These are phyloP conservation scores for Sturmia bella DNA, from an alignment of 2,888 invertebrate genomes.

Conservation along the genomic window DNA sequence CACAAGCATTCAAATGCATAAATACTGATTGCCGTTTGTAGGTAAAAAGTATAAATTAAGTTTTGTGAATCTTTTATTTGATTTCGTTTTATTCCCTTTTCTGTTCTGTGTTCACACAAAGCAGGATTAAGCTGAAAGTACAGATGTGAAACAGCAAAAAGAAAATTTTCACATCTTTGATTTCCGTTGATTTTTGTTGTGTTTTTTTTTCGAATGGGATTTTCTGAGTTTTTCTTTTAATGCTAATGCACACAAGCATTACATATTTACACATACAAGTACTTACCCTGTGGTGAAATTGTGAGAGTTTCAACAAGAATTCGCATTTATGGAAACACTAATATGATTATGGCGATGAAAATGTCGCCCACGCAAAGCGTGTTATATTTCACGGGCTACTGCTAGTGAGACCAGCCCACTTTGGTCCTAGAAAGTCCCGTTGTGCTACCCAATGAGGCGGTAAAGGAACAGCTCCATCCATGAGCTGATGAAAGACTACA, in stretches of 20 bases:
- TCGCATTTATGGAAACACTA: too few relatives aligned
- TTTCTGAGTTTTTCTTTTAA: constrained; percentile 38
- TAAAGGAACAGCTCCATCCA: too few relatives aligned
- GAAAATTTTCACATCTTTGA: constrained; percentile 56
- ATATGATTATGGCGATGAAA: too few relatives aligned
- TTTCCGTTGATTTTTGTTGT: constrained; percentile 65
- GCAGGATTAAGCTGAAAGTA: constrained; percentile 34
- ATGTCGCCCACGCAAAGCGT: too few relatives aligned
- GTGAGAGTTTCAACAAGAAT: too few relatives aligned
- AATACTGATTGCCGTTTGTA: constrained; percentile 9
- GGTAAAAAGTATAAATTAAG: constrained; percentile 34
- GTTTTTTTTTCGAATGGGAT: constrained; percentile 60
- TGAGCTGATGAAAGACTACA: too few relatives aligned
- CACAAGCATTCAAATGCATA: neutral
- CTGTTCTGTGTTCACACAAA: constrained; percentile 19
- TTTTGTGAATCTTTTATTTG: constrained; percentile 13
- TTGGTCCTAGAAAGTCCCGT: too few relatives aligned
- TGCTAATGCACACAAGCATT: constrained; percentile 18
- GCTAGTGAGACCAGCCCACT: too few relatives aligned
- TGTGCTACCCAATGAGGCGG: too few relatives aligned
- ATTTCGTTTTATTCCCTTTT: neutral
- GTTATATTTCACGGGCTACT: too few relatives aligned
- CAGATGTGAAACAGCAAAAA: constrained; percentile 33
- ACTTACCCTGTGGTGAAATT: too few relatives aligned
- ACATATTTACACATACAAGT: neutral